Base-by-base conservation (phyloP, 2,113 vertebrate species). In the Probosciger aterrimus region DNA sequence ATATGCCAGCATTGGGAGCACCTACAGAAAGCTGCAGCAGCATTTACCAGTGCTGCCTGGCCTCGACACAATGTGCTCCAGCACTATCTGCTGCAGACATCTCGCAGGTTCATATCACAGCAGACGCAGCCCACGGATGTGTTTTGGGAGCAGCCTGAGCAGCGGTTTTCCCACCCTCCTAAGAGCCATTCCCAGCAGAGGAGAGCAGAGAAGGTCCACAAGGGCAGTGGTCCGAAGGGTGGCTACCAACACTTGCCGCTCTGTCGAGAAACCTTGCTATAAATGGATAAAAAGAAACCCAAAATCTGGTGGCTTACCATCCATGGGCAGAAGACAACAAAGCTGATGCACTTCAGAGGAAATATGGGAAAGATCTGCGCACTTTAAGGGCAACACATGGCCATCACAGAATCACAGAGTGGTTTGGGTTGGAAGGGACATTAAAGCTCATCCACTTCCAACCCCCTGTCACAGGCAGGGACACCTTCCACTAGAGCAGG, bases 11-110 rank as follows among this genome's bases (percentile, higher is more conserved):
- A 7, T 23, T 33, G 2, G 69, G 84, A 96, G 67, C 2, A 9
- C 41, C 60, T 22, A 25, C 0, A 0, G 82, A 25, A 46, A 64
- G 70, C 77, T 50, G 27, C 14, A 23, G 57, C 33, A n/a, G 57
- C 57, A 35, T 35, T 59, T 35, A 59, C 39, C 0, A 14, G 13
- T 12, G 82, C 68, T 0, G 22, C 55, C 53, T 1, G 39, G 92
- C 80, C 90, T 35, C 0, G 13, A 43, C 83, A 76, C 89, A 25
- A 10, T 6, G 86, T 52, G 91, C 83, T 93, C 83, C 44, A 2
- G 76, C 89, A 14, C 67, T 96, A 95, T 93, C 96, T 97, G 83
- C 94, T 68, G 89, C 93, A 97, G 96, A 96, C 95, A 95, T 95
- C 95, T 96, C 37, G 0, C 64, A 11, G 4, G 53, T 23, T 82